Evolutionary conservation across 2,113 vertebrate species (phyloP), one percentile per base, ranked within the genome.

Genomic region (Eurystomus gularis): DNA sequence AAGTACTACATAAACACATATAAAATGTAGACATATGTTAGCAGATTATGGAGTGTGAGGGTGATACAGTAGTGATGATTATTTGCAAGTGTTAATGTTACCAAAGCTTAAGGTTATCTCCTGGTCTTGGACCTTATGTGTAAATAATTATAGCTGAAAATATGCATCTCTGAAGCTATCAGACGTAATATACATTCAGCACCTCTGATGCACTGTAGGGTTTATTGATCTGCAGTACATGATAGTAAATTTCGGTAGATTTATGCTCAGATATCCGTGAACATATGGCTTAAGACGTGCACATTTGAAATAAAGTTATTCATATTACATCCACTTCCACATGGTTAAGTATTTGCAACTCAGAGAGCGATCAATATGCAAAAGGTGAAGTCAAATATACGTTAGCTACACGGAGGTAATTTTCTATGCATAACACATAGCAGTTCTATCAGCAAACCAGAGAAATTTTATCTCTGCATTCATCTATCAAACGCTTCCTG

Each of bases 61-160:
- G 96, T 52, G 95, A 94, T 93, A 94, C 68, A 75, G 93, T 28
- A 86, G 92, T 92, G 96, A 86, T 88, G 92, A 94, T 92, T 94
- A 96, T 96, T 96, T 94, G 92, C 86, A 96, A 97, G 94, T 91
- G 82, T 96, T 96, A 92, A 93, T 92, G 86, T 72, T 92, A 76
- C 73, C 70, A 75, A 65, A 93, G n/a, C 81, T 92, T 57, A 92
- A 93, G 92, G 90, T 96, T 93, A 88, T 94, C 90, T 94, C 91
- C 84, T 95, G 90, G 86, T 81, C 95, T 86, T 84, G 83, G 94
- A 61, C 86, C 37, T 44, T 86, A 20, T 31, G 40, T 84, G 77
- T 90, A 93, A 95, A 92, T 94, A 92, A 93, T 94, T 70, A 24
- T 57, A 79, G 49, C 52, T 76, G 83, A 80, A 96, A 96, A 78